Conservation (phyloP, 2,888 invertebrate species). For the Adineta ricciae region DNA sequence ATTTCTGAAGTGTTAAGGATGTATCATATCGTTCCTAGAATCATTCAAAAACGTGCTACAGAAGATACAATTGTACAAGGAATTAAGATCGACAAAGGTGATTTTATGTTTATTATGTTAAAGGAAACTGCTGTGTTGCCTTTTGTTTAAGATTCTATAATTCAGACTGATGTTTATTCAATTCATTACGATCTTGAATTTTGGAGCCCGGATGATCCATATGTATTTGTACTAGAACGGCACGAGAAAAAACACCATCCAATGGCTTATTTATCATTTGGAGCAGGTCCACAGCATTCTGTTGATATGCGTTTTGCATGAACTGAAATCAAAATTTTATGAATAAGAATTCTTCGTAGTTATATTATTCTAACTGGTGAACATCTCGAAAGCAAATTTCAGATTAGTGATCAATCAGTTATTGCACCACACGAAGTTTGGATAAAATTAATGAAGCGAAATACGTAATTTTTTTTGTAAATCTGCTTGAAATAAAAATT, state of each 20-base stretch:
- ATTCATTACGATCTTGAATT: conserved; percentile 27
- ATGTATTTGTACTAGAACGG: conserved; percentile 38
- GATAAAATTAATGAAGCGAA: not conserved
- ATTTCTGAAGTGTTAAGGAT: conserved; percentile 20
- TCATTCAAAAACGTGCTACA: not conserved
- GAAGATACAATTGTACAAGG: not conserved
- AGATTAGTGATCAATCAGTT: not conserved
- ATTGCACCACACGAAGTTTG: not conserved
- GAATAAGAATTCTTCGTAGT: not conserved
- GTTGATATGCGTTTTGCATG: not conserved
- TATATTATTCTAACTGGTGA: not conserved
- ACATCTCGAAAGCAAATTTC: not conserved
- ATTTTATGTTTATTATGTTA: not conserved
- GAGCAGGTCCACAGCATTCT: conserved; percentile 43
- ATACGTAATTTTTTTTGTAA: too few relatives aligned
- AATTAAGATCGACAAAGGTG: not conserved
- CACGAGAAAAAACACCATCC: conserved; percentile 23
- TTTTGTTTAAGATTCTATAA: not conserved
- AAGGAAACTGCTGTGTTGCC: too few relatives aligned
- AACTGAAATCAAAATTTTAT: not conserved
- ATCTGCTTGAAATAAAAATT: too few relatives aligned
- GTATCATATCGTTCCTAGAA: not conserved
- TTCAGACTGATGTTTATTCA: not conserved
- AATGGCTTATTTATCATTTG: conserved; percentile 28
- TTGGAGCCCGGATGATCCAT: conserved; percentile 33